Evolutionary conservation across 2,113 vertebrate genomes (phyloP).

Genomic region (Macrotus californicus): DNA sequence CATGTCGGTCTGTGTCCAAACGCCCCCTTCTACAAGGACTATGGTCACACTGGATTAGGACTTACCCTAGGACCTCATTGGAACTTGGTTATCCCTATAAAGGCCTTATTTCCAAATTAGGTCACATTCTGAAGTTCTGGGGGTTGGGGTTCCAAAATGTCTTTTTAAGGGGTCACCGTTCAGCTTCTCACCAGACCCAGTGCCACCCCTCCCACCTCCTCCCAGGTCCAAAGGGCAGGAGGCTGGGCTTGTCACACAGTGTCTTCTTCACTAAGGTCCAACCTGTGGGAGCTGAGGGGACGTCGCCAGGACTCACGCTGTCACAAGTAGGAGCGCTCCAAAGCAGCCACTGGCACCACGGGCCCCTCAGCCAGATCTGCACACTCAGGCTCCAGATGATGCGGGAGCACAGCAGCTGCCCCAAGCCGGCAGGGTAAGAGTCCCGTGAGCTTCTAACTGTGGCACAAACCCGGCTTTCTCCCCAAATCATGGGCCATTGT

Average conservation of each 20-base stretch:
- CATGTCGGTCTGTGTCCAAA: neutral
- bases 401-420: neutral
- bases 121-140: neutral
- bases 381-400: neutral
- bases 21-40: neutral
- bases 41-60: too few relatives aligned
- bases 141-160: neutral
- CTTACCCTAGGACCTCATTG: neutral
- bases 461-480: conserved; percentile 23
- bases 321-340: accelerated
- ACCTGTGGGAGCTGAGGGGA: accelerated
- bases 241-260: accelerated
- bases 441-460: neutral
- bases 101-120: neutral
- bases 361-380: neutral
- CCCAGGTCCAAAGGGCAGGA: accelerated
- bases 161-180: neutral
- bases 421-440: neutral
- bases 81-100: neutral
- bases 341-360: accelerated
- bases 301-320: too few relatives aligned
- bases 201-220: accelerated
- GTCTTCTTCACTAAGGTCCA: accelerated
- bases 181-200: accelerated
- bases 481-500: conserved; percentile 42